phyloP scores from a whole-genome alignment of 2,888 invertebrate species.

The Uropetala carovei region DNA sequence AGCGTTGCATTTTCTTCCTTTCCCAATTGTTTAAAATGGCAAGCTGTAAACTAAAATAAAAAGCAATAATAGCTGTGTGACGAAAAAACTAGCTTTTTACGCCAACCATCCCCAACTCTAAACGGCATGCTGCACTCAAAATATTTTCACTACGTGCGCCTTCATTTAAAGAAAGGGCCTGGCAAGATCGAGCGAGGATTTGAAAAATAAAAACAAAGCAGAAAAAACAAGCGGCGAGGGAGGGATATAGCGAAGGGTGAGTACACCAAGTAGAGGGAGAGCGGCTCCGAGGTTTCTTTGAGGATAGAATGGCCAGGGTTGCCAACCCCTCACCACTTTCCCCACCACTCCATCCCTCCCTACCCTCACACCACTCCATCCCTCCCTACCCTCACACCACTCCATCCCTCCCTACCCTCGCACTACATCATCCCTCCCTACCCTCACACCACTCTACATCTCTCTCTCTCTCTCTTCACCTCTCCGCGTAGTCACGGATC shows the following conservation, averaged over 20 bases:
- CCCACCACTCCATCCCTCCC: not conserved
- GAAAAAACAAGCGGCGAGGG: not conserved
- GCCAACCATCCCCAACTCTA: too few relatives aligned
- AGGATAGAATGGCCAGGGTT: not conserved
- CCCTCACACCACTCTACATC: not conserved
- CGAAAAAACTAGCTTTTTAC: too few relatives aligned
- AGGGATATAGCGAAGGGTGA: not conserved
- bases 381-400: not conserved
- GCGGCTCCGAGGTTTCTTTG: not conserved
- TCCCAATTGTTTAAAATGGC: too few relatives aligned
- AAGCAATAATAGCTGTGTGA: too few relatives aligned
- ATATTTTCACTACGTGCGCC: not conserved
- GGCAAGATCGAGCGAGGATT: not conserved
- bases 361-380: not conserved
- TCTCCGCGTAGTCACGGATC: constrained; percentile 46
- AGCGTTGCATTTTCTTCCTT: too few relatives aligned
- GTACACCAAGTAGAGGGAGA: too few relatives aligned
- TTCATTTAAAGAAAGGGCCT: not conserved
- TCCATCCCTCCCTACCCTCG: not conserved
- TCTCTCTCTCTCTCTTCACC: not conserved
- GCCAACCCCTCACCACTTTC: not conserved
- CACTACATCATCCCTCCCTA: not conserved
- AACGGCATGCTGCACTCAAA: too few relatives aligned
- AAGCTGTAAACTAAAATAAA: too few relatives aligned
- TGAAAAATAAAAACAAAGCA: constrained; percentile 2